Base-by-base conservation (phyloP, 2,888 invertebrate genomes). In the Drosophila phalerata region DNA sequence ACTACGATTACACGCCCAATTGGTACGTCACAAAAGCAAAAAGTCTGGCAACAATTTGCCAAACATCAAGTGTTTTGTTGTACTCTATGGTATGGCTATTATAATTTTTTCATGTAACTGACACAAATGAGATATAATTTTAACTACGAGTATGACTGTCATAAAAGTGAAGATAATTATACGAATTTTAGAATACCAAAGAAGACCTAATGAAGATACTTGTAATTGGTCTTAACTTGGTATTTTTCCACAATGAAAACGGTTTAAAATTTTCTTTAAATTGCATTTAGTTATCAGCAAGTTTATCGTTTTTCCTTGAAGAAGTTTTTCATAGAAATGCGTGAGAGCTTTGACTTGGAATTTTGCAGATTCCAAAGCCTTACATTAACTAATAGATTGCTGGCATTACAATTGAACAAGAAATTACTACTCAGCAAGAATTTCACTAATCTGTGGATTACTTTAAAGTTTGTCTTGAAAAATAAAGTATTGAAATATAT, bases 1-100 rank as follows among this genome's bases (percentile, higher is more conserved):
- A 49, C 63, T 61, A 28, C 63, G 60, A 77, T 82, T 80, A 75
- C 69, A 73, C 57, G 74, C 67, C 57, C 71, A 47, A 51, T 58
- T 69, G 48, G 38, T 72, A 76, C 64, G 76, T 61, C 51, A 64
- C 60, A 47, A 28, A 34, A 38, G 22, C 32, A 22, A 66, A 74
- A 49, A 48, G 61, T 61, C 71, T 66, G 49, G 19, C 42, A 43
- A 52, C n/a, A 42, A 37, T 58, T 62, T 58, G 40, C 10, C 19
- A 73, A 34, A 5, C 15, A 34, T 52, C 11, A 38, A 52, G 48
- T 47, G 57, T 15, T 69, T 51, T 43, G 40, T 48, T 52, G 11
- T 53, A 61, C 37, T 43, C 47, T 43, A 34, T 40, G 15, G 11
- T 11, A 15, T 38, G 56, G 43, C 40, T 42, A 37, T 60, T 47